A percentile compares a stretch with the other conserved stretches of the same genome.
Evolutionary conservation across 2,888 invertebrate genomes (phyloP).

Genomic region (Sinopyrophorus schimmeli): DNA sequence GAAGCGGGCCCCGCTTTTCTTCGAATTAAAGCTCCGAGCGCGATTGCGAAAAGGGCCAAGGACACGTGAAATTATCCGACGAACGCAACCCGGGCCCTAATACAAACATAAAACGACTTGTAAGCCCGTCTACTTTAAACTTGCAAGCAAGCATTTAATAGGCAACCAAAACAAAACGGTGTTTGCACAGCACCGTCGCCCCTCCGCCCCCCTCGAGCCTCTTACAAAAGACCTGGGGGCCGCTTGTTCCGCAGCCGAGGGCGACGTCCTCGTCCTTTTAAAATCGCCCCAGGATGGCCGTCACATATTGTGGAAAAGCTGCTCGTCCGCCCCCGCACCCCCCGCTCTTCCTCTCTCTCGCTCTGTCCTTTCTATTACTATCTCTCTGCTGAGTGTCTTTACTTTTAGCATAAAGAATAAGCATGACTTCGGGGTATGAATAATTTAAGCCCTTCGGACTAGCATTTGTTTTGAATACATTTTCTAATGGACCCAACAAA

Average conservation of each 20-base stretch:
- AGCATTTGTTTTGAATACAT: conserved; percentile 28
- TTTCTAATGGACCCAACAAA: conserved; percentile 25
- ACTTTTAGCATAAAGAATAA: conserved; percentile 26
- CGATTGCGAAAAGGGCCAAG: conserved; percentile 16
- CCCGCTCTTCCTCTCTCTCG: not conserved
- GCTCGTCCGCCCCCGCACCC: not conserved
- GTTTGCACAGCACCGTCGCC: conserved; percentile 33
- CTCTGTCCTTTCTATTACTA: not conserved
- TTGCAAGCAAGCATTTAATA: conserved; percentile 34
- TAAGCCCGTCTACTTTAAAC: conserved; percentile 30
- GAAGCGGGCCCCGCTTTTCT: conserved; percentile 47
- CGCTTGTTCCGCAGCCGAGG: conserved; percentile 13
- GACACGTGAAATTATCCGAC: conserved; percentile 18
- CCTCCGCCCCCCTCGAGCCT: too few relatives aligned
- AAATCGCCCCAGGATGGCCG: conserved; percentile 3
- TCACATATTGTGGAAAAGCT: conserved; percentile 8
- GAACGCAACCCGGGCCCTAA: conserved; percentile 26
- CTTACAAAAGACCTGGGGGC: conserved; percentile 28
- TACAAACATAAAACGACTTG: conserved; percentile 29
- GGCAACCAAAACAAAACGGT: conserved; percentile 34
- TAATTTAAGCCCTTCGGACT: conserved; percentile 26
- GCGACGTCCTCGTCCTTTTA: conserved; percentile 12
- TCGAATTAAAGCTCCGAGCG: conserved; percentile 32
- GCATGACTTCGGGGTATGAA: conserved; percentile 25
- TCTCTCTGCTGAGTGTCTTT: conserved; percentile 15